Evolutionary conservation across 2,888 invertebrate genomes (phyloP).

Genomic region (Eurois occulta): DNA sequence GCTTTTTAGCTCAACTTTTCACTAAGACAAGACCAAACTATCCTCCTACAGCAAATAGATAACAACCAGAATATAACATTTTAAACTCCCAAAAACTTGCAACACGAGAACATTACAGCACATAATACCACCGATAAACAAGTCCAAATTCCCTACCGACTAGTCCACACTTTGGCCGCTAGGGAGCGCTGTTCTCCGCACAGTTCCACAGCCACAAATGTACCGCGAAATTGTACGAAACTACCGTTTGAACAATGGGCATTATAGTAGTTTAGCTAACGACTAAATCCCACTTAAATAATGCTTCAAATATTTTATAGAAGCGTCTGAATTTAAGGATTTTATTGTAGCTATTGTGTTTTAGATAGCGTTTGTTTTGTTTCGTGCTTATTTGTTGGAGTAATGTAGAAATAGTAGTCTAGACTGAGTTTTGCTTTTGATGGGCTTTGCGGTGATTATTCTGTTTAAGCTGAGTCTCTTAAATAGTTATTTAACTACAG

Average conservation of each 20-base stretch:
- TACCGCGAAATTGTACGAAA: conserved; percentile 79
- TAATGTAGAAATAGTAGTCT: not conserved
- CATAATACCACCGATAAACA: conserved; percentile 60
- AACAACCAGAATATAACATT: conserved; percentile 47
- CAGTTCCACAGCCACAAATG: conserved; percentile 75
- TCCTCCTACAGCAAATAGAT: conserved; percentile 37
- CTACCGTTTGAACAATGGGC: conserved; percentile 79
- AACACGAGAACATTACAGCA: conserved; percentile 47
- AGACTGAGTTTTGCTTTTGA: not conserved
- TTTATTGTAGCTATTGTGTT: conserved; percentile 54
- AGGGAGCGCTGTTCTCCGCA: conserved; percentile 66
- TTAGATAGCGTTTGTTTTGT: conserved; percentile 20
- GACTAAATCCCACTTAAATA: conserved; percentile 77
- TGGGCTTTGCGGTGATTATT: not conserved
- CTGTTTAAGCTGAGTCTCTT: not conserved
- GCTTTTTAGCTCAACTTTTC: conserved; percentile 8
- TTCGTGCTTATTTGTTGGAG: not conserved
- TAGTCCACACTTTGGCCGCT: conserved; percentile 60
- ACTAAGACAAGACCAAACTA: conserved; percentile 28
- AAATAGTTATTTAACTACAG: no score
- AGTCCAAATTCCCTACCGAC: conserved; percentile 59
- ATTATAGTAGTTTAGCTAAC: conserved; percentile 80
- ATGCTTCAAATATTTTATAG: conserved; percentile 73
- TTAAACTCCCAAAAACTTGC: conserved; percentile 48
- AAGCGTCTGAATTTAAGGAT: conserved; percentile 55